These are phyloP conservation scores for Armadillidium nasatum DNA, from an alignment of 1,140 invertebrate species.

Conservation along the genomic window DNA sequence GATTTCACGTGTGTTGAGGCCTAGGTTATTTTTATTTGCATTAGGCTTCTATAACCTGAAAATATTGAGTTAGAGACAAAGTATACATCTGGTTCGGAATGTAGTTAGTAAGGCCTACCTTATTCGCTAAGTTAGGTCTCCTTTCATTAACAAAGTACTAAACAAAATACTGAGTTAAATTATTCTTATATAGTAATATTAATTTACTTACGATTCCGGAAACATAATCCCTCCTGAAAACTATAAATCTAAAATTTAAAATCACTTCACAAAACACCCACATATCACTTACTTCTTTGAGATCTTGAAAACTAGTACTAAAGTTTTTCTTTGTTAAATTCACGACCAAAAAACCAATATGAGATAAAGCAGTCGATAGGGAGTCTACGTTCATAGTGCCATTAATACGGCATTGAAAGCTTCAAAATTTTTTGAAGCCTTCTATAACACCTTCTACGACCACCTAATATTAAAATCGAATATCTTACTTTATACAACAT, in stretches of 20 bases:
- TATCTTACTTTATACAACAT: background rate
- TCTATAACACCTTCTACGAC: conserved; percentile 43
- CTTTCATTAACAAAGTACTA: too few relatives aligned
- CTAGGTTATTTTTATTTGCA: too few relatives aligned
- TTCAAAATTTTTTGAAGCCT: conserved; percentile 45
- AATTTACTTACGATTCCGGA: background rate
- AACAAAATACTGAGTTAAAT: too few relatives aligned
- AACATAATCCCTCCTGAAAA: conserved; percentile 18
- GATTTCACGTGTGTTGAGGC: too few relatives aligned
- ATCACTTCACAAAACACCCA: conserved; percentile 18
- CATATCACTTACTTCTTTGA: conserved; percentile 62
- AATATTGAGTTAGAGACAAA: too few relatives aligned
- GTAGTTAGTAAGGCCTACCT: too few relatives aligned
- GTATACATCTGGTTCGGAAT: too few relatives aligned
- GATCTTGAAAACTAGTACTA: conserved; percentile 76
- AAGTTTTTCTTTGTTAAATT: conserved; percentile 94
- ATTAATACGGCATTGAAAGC: conserved; percentile 46
- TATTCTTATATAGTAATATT: background rate
- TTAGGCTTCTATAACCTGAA: too few relatives aligned
- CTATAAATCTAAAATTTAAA: conserved; percentile 29
- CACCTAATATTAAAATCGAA: conserved; percentile 11
- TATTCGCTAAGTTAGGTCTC: too few relatives aligned
- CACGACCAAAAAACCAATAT: conserved; percentile 66
- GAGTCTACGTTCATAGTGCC: conserved; percentile 47
- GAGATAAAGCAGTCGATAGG: conserved; percentile 45